Evolutionary conservation across 2,797 vertebrate species (phyloP).

Genomic region (Cossypha polioptera): DNA sequence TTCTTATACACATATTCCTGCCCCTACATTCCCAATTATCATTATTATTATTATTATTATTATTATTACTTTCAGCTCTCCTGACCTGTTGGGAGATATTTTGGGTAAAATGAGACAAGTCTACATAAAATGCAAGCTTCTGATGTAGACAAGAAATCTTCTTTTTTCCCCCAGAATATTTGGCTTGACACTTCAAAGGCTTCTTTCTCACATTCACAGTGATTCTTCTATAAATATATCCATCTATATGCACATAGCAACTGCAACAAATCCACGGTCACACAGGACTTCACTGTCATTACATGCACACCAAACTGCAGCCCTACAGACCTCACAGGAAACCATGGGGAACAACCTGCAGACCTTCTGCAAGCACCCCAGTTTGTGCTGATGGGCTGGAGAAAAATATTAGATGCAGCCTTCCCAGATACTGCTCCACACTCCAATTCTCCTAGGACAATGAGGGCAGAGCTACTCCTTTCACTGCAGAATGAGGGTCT

Average conservation of each 20-base stretch:
- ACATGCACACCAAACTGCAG: not conserved
- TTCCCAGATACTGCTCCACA: not conserved
- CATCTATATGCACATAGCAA: conserved; percentile 55
- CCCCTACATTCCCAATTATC: not conserved
- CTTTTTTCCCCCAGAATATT: conserved; percentile 67
- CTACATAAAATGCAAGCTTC: conserved; percentile 56
- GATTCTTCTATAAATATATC: conserved; percentile 73
- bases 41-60: not conserved
- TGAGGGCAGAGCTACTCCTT: not conserved
- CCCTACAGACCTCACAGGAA: not conserved
- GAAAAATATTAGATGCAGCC: not conserved
- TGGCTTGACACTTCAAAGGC: conserved; percentile 70
- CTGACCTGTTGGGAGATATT: conserved; percentile 54
- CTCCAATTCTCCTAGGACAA: not conserved
- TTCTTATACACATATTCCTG: not conserved
- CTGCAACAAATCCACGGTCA: conserved; percentile 58
- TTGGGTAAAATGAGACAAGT: conserved; percentile 47
- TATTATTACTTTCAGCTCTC: conserved; percentile 27
- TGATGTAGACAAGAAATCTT: conserved; percentile 55
- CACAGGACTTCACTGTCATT: conserved; percentile 60
- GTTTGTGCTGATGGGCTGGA: not conserved
- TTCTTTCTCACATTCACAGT: conserved; percentile 71
- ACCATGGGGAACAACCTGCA: not conserved
- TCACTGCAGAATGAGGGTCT: not conserved
- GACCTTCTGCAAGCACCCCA: not conserved